Evolutionary conservation across 2,113 vertebrate species (phyloP), one percentile per base, ranked within the genome.

Genomic region (Petaurus breviceps): DNA sequence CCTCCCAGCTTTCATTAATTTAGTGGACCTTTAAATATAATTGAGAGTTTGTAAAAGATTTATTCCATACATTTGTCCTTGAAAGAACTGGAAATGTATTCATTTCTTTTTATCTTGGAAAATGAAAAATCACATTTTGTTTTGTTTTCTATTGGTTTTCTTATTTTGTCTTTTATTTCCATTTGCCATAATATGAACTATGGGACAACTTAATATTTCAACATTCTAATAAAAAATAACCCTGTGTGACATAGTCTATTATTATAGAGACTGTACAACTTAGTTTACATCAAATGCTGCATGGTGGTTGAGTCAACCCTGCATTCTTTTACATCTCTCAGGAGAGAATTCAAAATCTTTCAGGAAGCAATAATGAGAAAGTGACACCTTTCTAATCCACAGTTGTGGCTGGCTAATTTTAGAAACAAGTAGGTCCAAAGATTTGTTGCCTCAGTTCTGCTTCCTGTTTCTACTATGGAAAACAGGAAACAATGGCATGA

Each of bases 351-450:
- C 24, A 4, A 89, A 92, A 31, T 57, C 37, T 92, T 37, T 43
- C 49, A 53, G 47, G 91, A 93, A 51, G 52, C 7, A 90, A 90
- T 93, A 90, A 91, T 3, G 37, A 11, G 52, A 90, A 50, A 52
- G n/a, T 43, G 68, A 23, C n/a, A 84, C n/a, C 14, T 57, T 52
- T 50, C 68, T 90, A 46, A 47, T 37, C 11, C 68, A 43, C 37
- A 91, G 53, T 91, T 96, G 55, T 96, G 92, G 94, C 93, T 96
- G 52, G 89, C 52, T 96, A 90, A 89, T 57, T 97, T 95, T 92
- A 94, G 92, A 77, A 95, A 93, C 91, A 47, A 28, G 25, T 49
- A 26, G 90, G 95, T 96, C 95, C 95, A 49, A 52, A 90, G 95
- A 96, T 94, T 93, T 90, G 24, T 91, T 95, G 54, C 91, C 57